Conservation (phyloP, 2,888 invertebrate species). For the Heliothis peltigera region DNA sequence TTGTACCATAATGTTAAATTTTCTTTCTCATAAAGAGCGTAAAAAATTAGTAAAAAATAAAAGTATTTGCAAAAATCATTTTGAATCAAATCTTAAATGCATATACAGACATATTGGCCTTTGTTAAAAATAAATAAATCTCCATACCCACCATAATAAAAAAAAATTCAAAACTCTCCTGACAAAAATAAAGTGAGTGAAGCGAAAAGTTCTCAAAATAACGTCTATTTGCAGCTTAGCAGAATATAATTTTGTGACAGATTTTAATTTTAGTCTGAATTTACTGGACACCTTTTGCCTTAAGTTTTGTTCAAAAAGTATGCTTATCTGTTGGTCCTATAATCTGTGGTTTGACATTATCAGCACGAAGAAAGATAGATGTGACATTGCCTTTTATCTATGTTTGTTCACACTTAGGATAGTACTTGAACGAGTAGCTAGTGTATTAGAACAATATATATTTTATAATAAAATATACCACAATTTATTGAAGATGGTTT, state of each 20-base stretch:
- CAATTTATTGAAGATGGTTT: too few species aligned
- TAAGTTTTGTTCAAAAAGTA: slow-evolving; percentile 42
- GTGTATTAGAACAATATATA: neutral
- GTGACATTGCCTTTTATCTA: slow-evolving; percentile 61
- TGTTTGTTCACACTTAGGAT: slow-evolving; percentile 46
- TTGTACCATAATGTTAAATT: too few species aligned
- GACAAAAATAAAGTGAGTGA: neutral
- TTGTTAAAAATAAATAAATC: too few species aligned
- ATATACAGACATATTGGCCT: too few species aligned
- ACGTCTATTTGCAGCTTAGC: slow-evolving; percentile 40
- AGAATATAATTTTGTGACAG: slow-evolving; percentile 55
- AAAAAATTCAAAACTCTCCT: slow-evolving; percentile 4
- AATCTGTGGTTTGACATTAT: slow-evolving; percentile 68
- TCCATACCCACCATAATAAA: too few species aligned
- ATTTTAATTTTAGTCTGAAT: slow-evolving; percentile 52
- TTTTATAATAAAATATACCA: too few species aligned
- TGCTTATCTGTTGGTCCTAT: slow-evolving; percentile 55
- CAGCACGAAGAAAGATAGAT: slow-evolving; percentile 69
- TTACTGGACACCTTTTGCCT: slow-evolving; percentile 32
- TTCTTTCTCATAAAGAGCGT: too few species aligned
- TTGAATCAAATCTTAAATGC: too few species aligned
- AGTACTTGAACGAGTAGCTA: slow-evolving; percentile 56
- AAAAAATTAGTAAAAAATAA: too few species aligned
- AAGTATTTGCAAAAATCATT: too few species aligned
- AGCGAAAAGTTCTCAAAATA: slow-evolving; percentile 28